These are phyloP conservation scores for Trisateles emortualis DNA, from an alignment of 2,888 invertebrate genomes.

Conservation along the genomic window DNA sequence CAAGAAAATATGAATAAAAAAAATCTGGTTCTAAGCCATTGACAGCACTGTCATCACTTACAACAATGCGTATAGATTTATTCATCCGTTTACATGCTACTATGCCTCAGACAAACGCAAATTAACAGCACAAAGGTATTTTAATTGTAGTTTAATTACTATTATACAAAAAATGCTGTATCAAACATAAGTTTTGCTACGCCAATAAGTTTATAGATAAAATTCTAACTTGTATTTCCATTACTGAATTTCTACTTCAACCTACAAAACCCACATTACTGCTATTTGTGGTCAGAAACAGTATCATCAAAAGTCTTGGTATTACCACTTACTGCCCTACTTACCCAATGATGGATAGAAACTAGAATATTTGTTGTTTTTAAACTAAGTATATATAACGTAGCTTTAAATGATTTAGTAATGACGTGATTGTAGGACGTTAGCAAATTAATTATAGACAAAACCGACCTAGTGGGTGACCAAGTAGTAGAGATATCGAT, in stretches of 20 bases:
- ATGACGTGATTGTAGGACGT: constrained; percentile 35
- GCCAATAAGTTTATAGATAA: not conserved
- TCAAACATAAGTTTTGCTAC: not conserved
- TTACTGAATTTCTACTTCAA: constrained; percentile 6
- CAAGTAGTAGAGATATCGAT: constrained; percentile 42
- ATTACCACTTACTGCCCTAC: constrained; percentile 35
- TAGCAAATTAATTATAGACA: constrained; percentile 48
- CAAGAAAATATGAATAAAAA: no score
- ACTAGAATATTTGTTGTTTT: constrained; percentile 17
- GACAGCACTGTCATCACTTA: no score
- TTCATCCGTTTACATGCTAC: not conserved
- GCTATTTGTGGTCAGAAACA: constrained; percentile 40
- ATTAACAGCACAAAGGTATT: no score
- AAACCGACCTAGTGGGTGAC: constrained; percentile 38
- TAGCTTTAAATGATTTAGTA: constrained; percentile 3
- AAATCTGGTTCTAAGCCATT: no score
- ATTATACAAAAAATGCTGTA: not conserved
- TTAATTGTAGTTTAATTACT: no score
- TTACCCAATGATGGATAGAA: constrained; percentile 35
- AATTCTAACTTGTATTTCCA: not conserved
- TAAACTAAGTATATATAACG: not conserved
- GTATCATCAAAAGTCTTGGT: constrained; percentile 34
- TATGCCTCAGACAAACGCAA: no score
- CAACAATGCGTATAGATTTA: not conserved
- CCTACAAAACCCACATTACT: constrained; percentile 22